Conservation (phyloP, 2,113 vertebrate genomes). For the Brachirus orientalis region DNA sequence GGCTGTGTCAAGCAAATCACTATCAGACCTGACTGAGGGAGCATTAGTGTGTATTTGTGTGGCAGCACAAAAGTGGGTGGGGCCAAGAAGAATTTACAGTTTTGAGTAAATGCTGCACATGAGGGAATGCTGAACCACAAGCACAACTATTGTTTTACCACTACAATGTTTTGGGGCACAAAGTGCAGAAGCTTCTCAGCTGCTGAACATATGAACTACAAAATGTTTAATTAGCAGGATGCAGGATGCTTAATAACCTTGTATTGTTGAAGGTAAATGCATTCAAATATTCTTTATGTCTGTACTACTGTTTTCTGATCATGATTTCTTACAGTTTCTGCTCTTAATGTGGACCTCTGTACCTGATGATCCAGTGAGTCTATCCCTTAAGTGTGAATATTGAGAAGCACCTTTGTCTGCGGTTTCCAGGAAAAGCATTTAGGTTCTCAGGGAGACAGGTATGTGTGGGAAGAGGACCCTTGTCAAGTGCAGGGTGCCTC, state of each 20-base stretch:
- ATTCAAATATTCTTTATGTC: neutral
- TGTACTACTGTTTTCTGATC: neutral
- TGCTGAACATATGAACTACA: neutral
- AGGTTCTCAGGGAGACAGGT: constrained; percentile 75
- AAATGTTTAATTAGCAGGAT: neutral
- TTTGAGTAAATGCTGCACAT: neutral
- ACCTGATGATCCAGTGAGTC: constrained; percentile 11
- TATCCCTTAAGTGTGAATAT: constrained; percentile 13
- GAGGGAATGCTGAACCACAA: neutral
- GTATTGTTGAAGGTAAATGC: neutral
- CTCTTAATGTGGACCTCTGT: constrained; percentile 4
- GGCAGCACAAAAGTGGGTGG: too few species aligned
- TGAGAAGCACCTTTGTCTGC: constrained; percentile 70
- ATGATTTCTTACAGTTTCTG: constrained; percentile 1
- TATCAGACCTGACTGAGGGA: too few species aligned
- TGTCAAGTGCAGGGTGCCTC: constrained; percentile 76
- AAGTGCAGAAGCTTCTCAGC: neutral
- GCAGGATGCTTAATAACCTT: neutral
- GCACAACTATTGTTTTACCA: neutral
- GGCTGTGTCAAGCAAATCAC: too few species aligned
- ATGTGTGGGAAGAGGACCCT: constrained; percentile 81
- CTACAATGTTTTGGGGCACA: neutral
- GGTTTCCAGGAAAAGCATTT: constrained; percentile 80
- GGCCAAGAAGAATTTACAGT: too few species aligned
- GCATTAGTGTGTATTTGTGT: too few species aligned